Percentiles rank a stretch among this genome's conserved stretches.
Conservation (phyloP, 2,888 invertebrate species). For the Mycalesis mineus region DNA sequence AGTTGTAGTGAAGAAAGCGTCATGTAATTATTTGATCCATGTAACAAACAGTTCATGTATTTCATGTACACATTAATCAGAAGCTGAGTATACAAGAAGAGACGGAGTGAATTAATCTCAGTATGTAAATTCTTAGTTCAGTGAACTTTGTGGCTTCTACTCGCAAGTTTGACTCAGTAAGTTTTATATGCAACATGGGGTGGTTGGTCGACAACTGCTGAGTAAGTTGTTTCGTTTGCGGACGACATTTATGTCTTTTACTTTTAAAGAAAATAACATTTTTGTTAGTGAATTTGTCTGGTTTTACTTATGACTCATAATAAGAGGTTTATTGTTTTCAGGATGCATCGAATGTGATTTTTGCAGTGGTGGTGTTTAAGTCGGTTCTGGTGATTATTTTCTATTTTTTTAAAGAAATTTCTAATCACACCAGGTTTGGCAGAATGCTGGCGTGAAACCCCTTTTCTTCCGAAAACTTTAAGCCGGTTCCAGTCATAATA, state of each 20-base stretch:
- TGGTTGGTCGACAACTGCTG: not conserved
- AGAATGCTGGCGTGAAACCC: too few relatives aligned
- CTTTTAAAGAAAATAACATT: not conserved
- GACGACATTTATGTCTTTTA: constrained; percentile 9
- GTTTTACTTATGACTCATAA: too few relatives aligned
- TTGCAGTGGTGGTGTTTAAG: too few relatives aligned
- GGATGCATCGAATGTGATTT: too few relatives aligned
- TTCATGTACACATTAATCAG: not conserved
- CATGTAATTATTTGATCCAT: too few relatives aligned
- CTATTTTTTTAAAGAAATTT: too few relatives aligned
- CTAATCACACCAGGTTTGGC: too few relatives aligned
- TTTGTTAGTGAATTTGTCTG: not conserved
- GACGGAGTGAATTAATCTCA: constrained; percentile 13
- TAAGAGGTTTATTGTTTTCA: not conserved
- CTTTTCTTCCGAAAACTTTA: too few relatives aligned
- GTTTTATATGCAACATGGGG: constrained; percentile 12
- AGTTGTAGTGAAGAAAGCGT: too few relatives aligned
- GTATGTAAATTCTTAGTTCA: constrained; percentile 22
- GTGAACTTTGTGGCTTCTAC: constrained; percentile 18
- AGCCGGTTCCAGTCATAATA: too few relatives aligned
- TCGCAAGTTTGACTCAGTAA: constrained; percentile 15
- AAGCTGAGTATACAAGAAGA: not conserved
- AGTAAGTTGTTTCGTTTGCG: constrained; percentile 9
- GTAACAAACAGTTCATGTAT: not conserved
- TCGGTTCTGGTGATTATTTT: too few relatives aligned